Evolutionary conservation across 2,113 vertebrate species (phyloP).

Genomic region (Dromas ardeola): DNA sequence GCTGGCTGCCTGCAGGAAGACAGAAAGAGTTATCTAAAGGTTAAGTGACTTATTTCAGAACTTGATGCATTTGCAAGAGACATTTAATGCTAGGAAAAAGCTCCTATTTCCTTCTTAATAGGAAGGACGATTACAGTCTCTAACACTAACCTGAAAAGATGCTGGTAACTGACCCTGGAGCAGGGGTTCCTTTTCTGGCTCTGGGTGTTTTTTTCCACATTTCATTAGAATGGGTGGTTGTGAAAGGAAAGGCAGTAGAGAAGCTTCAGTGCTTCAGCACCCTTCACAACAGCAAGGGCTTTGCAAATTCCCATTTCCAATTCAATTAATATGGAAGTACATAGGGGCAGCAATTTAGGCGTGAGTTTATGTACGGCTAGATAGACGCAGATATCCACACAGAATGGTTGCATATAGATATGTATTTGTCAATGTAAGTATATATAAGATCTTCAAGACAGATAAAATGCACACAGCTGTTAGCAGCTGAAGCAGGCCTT

Average conservation of each 20-base stretch:
- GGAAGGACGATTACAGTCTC: not conserved
- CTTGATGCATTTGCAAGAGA: not conserved
- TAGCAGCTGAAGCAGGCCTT: constrained; percentile 78
- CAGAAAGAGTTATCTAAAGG: not conserved
- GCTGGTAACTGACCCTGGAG: not conserved
- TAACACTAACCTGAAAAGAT: not conserved
- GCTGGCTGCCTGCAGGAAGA: not conserved
- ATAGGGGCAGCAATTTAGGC: not conserved
- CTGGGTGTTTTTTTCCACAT: not conserved
- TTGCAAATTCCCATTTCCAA: not conserved
- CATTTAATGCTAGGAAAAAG: not conserved
- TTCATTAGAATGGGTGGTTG: not conserved
- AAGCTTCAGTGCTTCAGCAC: not conserved
- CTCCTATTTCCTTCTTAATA: not conserved
- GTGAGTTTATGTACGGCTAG: not conserved
- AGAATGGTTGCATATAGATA: not conserved
- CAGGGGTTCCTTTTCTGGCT: not conserved
- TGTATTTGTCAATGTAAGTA: not conserved
- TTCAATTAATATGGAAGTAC: not conserved
- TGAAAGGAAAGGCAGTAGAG: not conserved
- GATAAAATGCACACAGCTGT: constrained; percentile 82
- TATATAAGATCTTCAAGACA: constrained; percentile 62
- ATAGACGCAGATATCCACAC: not conserved
- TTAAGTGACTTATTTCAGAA: not conserved
- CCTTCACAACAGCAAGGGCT: constrained; percentile 44